Evolutionary conservation across 2,113 vertebrate genomes (phyloP).

Genomic region (Melanocharis versteri): DNA sequence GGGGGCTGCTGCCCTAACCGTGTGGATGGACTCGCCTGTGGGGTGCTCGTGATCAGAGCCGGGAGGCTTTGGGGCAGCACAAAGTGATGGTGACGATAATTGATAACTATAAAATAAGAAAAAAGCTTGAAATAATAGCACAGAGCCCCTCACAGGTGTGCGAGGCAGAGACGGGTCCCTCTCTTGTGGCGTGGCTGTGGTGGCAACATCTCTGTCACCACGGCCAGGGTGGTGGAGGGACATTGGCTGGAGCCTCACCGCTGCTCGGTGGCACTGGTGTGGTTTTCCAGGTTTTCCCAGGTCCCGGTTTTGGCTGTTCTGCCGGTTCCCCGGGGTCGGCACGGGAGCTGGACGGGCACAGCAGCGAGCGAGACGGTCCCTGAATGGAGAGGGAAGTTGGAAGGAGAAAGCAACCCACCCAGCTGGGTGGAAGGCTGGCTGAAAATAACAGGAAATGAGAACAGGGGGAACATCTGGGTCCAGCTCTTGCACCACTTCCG

Average conservation of each 20-base stretch:
- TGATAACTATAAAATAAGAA: not conserved
- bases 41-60: not conserved
- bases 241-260: fast-evolving
- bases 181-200: fast-evolving
- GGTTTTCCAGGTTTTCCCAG: not conserved
- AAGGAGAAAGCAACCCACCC: not conserved
- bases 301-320: not conserved
- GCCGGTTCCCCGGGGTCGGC: fast-evolving
- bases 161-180: fast-evolving
- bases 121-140: not conserved
- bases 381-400: not conserved
- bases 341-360: not conserved
- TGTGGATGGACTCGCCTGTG: fast-evolving
- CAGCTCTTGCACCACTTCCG: not conserved
- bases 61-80: not conserved
- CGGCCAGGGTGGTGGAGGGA: not conserved
- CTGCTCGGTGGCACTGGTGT: not conserved
- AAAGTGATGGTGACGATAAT: not conserved
- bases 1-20: not conserved
- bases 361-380: not conserved
- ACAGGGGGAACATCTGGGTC: not conserved
- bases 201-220: fast-evolving
- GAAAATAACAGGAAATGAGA: not conserved
- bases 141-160: not conserved
- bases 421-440: not conserved